phyloP scores from a whole-genome alignment of 1,140 invertebrate genomes.

The Hycleus cichorii region DNA sequence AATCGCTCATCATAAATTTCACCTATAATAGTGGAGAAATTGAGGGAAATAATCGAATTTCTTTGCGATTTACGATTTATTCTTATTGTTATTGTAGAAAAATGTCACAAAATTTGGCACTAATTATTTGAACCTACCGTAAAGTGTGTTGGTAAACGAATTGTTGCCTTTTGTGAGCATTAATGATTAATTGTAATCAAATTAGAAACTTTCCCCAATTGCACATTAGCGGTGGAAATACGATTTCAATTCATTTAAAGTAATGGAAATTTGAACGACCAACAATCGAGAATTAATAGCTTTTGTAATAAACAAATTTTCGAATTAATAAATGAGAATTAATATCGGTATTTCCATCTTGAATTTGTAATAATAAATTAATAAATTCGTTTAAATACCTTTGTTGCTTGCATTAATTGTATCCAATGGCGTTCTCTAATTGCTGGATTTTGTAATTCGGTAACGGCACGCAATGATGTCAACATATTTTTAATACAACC shows the following conservation, averaged over 20 bases:
- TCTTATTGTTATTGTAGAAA: no score
- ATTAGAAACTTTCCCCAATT: background rate
- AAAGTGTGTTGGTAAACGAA: slow-evolving; percentile 21
- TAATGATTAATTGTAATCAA: background rate
- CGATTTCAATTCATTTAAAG: no score
- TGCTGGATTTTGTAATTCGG: slow-evolving; percentile 88
- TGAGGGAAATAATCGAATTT: no score
- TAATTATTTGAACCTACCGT: slow-evolving; percentile 23
- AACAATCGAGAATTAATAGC: no score
- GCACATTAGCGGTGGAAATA: no score
- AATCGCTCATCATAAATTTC: slow-evolving; percentile 64
- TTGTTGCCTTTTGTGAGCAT: slow-evolving; percentile 14
- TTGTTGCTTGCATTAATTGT: slow-evolving; percentile 85
- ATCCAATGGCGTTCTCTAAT: slow-evolving; percentile 90
- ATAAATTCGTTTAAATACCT: slow-evolving; percentile 46
- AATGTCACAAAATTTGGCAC: slow-evolving; percentile 1
- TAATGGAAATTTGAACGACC: no score
- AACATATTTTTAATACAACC: slow-evolving; percentile 75
- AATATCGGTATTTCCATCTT: background rate
- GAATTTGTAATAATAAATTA: background rate
- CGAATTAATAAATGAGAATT: background rate
- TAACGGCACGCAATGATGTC: slow-evolving; percentile 79
- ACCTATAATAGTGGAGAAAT: slow-evolving; percentile 44
- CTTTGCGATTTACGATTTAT: no score
- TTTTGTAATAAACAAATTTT: no score